A percentile compares a stretch with the other conserved stretches of the same genome.
Evolutionary conservation across 2,888 invertebrate genomes (phyloP).

Genomic region (Apamea monoglypha): DNA sequence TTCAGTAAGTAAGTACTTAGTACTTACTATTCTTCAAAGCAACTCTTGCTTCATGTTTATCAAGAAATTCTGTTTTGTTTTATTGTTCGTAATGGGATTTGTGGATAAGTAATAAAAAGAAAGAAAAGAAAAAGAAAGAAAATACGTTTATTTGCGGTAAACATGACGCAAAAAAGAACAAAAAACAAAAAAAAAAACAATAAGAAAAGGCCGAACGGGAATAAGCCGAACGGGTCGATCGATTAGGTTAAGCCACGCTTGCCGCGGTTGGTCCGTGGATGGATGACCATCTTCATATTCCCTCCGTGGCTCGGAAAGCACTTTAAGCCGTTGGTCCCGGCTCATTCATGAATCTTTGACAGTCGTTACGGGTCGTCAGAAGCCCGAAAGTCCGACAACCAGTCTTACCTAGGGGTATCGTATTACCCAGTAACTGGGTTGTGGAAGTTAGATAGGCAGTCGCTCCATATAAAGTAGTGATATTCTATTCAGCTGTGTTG

Average conservation of each 20-base stretch:
- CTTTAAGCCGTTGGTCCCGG: background rate
- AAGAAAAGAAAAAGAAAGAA: no score
- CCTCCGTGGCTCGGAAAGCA: background rate
- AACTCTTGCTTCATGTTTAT: background rate
- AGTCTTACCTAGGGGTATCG: background rate
- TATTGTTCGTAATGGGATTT: background rate
- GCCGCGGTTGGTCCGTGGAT: background rate
- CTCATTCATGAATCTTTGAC: background rate
- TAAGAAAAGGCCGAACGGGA: no score
- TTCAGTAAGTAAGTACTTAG: background rate
- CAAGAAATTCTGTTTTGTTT: background rate
- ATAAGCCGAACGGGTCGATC: background rate
- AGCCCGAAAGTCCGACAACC: background rate
- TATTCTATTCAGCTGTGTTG: no score
- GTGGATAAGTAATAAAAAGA: background rate
- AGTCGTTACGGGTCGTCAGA: background rate
- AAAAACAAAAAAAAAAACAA: no score
- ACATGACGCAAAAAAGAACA: no score
- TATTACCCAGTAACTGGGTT: no score
- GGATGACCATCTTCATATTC: background rate
- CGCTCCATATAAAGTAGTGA: no score
- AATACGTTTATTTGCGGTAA: no score
- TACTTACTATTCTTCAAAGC: conserved; percentile 1
- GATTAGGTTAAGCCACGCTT: background rate
- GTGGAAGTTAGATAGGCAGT: no score